These are phyloP conservation scores for Holotrichia oblita DNA, from an alignment of 1,140 invertebrate species.

Conservation along the genomic window DNA sequence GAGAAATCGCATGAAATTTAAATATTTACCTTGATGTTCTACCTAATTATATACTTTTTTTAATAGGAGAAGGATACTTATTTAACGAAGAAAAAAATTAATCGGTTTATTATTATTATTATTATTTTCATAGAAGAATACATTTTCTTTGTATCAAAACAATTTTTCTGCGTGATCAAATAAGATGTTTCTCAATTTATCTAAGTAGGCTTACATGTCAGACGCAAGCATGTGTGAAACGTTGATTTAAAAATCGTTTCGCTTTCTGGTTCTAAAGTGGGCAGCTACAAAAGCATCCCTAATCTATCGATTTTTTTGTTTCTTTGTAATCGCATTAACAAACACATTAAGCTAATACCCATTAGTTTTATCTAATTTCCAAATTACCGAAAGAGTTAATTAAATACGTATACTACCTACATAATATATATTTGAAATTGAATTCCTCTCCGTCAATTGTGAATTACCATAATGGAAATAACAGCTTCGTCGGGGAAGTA, in stretches of 20 bases:
- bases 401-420: no score
- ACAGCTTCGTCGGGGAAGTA: slow-evolving; percentile 15
- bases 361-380: slow-evolving; percentile 30
- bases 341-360: slow-evolving; percentile 32
- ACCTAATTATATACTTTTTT: no score
- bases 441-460: slow-evolving; percentile 32
- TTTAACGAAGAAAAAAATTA: no score
- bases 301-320: background rate
- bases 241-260: background rate
- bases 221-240: background rate
- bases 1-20: background rate
- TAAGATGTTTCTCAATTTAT: no score
- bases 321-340: slow-evolving; percentile 30
- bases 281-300: background rate
- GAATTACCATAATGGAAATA: slow-evolving; percentile 31
- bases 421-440: slow-evolving; percentile 24
- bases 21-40: background rate
- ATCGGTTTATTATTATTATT: no score
- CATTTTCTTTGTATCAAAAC: no score
- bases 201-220: background rate
- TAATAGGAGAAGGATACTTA: no score
- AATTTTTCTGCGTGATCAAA: no score
- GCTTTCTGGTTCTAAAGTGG: background rate
- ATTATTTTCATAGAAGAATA: no score
- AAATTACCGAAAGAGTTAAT: slow-evolving; percentile 27